Evolutionary conservation across 1,140 invertebrate genomes (phyloP).

Genomic region (Yoshiicerus persimilis): DNA sequence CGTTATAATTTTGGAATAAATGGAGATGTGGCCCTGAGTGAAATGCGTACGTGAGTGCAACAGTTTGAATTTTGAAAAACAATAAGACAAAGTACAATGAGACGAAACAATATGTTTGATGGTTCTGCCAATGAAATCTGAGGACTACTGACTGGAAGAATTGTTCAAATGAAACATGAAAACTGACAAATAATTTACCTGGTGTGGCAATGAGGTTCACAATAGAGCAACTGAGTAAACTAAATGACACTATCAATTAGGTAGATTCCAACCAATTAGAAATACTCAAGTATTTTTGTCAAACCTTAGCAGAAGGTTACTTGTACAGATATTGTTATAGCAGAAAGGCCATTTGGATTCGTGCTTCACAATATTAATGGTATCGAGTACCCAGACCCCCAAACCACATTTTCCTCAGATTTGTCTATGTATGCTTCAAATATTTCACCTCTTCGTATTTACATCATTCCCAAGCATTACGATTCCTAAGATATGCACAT

Average conservation of each 20-base stretch:
- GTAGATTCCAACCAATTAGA: neutral
- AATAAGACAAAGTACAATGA: too few relatives aligned
- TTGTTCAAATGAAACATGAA: neutral
- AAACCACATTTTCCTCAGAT: neutral
- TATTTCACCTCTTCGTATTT: neutral
- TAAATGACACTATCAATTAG: slow-evolving; percentile 18
- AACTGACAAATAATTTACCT: neutral
- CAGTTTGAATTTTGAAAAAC: too few relatives aligned
- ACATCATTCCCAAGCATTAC: neutral
- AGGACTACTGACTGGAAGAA: neutral
- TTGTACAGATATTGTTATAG: neutral
- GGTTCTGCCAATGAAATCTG: neutral
- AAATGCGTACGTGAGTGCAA: too few relatives aligned
- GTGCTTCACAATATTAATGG: neutral
- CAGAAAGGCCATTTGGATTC: neutral
- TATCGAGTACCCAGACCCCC: neutral
- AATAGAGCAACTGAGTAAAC: slow-evolving; percentile 16
- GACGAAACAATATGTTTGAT: too few relatives aligned
- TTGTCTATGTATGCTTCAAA: neutral
- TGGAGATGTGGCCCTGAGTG: too few relatives aligned
- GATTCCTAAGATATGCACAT: neutral
- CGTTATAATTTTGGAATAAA: too few relatives aligned
- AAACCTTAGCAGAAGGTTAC: neutral
- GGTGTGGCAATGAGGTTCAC: neutral
- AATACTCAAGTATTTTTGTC: neutral